Base-by-base conservation (phyloP, 2,797 vertebrate genomes). In the Spinus olivaceus region DNA sequence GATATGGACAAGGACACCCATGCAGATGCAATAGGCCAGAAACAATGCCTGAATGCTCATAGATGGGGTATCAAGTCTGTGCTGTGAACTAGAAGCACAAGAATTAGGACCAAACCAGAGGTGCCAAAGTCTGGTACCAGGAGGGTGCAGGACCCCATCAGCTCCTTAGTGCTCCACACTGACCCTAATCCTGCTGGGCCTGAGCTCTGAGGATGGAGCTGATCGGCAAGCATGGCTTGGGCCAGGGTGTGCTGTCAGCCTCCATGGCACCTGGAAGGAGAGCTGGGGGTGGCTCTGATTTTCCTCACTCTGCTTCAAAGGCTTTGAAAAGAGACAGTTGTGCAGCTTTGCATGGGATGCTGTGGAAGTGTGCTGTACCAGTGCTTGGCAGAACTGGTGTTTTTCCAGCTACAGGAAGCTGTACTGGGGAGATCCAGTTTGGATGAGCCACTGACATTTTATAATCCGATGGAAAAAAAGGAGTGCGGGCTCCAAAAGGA, bases 81-180 rank as follows among this genome's bases (percentile, higher is more conserved):
- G 1, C 30, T 70, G 41, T 42, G 23, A 61, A n/a, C 32, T 28
- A 56, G 11, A n/a, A 81, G 21, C 57, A 28, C 54, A 25, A 69
- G 54, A 71, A 13, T 24, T 49, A 72, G 20, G 22, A 71, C 5
- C n/a, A 47, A 86, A 83, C 33, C 27, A 81, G 59, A 66, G 9
- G 4, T 17, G 5, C 21, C 74, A 3, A 15, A 17, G 19, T 41
- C 46, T 81, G 28, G 39, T 23, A 18, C 23, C 25, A 42, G 28
- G 5, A 84, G 24, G 5, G 5, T 69, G 3, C 41, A 84, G 61
- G 56, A 64, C 15, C 15, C 14, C 23, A 59, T 49, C 30, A 83
- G 4, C 4, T 44, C 23, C 35, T 85, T 42, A 66, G 8, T 46
- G 6, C 32, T 82, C 18, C 12, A 11, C 0, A 0, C 12, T 1